phyloP scores from a whole-genome alignment of 1,140 invertebrate species.

The Anoplophora glabripennis region DNA sequence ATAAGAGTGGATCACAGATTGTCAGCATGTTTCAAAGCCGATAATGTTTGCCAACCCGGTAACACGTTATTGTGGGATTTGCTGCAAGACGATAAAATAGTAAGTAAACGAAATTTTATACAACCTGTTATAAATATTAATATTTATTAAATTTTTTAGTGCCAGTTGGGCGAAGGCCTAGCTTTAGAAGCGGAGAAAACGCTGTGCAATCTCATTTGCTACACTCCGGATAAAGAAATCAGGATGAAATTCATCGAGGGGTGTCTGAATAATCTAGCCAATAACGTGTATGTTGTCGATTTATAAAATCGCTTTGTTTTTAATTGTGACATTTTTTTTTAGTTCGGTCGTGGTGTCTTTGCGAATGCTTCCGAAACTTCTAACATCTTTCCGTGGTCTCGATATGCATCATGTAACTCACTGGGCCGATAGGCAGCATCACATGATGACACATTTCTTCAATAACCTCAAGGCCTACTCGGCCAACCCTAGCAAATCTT shows the following conservation, averaged over 20 bases:
- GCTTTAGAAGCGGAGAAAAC: slow-evolving; percentile 90
- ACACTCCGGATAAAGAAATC: slow-evolving; percentile 82
- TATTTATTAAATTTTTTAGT: slow-evolving; percentile 54
- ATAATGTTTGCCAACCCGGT: slow-evolving; percentile 81
- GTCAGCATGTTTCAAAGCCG: slow-evolving; percentile 63
- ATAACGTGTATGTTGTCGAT: slow-evolving; percentile 61
- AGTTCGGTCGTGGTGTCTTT: slow-evolving; percentile 87
- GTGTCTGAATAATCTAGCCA: slow-evolving; percentile 85
- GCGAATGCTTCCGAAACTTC: slow-evolving; percentile 81
- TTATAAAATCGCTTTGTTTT: neutral
- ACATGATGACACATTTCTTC: slow-evolving; percentile 92
- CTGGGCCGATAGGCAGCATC: slow-evolving; percentile 86
- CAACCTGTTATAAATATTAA: too few species aligned
- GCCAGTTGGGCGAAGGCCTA: slow-evolving; percentile 80
- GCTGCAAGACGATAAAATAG: slow-evolving; percentile 87
- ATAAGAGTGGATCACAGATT: slow-evolving; percentile 41
- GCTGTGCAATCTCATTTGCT: slow-evolving; percentile 83
- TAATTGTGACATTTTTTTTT: slow-evolving; percentile 28
- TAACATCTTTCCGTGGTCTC: slow-evolving; percentile 83
- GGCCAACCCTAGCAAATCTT: slow-evolving; percentile 41
- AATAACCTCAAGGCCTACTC: slow-evolving; percentile 72
- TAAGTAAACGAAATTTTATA: slow-evolving; percentile 52
- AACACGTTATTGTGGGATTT: slow-evolving; percentile 93
- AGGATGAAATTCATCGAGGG: slow-evolving; percentile 94
- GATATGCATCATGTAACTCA: slow-evolving; percentile 79